Conservation (phyloP, 2,888 invertebrate genomes). For the Microctonus aethiopoides region DNA sequence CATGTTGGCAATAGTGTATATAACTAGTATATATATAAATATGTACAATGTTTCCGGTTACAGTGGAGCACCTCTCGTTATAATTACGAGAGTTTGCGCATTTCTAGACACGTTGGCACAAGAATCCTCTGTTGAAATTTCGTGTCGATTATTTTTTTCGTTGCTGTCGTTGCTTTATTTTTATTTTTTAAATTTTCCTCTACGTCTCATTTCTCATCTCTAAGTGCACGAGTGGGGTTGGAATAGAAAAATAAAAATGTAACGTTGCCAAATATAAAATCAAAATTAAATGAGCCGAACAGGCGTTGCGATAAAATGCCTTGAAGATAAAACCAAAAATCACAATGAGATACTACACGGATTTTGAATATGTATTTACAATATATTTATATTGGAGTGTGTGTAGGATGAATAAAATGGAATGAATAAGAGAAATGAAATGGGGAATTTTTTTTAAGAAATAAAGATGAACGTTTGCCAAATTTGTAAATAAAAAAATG, state of each 20-base stretch:
- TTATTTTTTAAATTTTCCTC: constrained; percentile 8
- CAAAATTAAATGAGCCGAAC: constrained; percentile 47
- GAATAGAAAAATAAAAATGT: constrained; percentile 14
- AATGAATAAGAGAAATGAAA: not conserved
- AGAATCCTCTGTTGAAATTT: too few species aligned
- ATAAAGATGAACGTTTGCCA: constrained; percentile 9
- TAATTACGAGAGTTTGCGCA: too few species aligned
- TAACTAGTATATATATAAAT: not conserved
- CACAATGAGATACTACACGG: not conserved
- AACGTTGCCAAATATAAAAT: constrained; percentile 51
- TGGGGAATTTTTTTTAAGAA: not conserved
- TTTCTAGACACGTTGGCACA: constrained; percentile 49
- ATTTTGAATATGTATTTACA: not conserved
- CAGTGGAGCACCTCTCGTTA: constrained; percentile 53
- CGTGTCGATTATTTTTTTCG: not conserved
- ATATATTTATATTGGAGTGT: not conserved
- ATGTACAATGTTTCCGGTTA: constrained; percentile 41
- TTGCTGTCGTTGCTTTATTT: not conserved
- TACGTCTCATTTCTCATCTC: constrained; percentile 2
- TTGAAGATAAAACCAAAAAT: constrained; percentile 27
- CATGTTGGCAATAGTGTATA: too few species aligned
- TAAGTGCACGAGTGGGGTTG: not conserved
- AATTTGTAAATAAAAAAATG: not conserved
- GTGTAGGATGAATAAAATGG: not conserved
- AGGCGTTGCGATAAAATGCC: constrained; percentile 31